Evolutionary conservation across 2,113 vertebrate species (phyloP).

Genomic region (Cottus gobio): DNA sequence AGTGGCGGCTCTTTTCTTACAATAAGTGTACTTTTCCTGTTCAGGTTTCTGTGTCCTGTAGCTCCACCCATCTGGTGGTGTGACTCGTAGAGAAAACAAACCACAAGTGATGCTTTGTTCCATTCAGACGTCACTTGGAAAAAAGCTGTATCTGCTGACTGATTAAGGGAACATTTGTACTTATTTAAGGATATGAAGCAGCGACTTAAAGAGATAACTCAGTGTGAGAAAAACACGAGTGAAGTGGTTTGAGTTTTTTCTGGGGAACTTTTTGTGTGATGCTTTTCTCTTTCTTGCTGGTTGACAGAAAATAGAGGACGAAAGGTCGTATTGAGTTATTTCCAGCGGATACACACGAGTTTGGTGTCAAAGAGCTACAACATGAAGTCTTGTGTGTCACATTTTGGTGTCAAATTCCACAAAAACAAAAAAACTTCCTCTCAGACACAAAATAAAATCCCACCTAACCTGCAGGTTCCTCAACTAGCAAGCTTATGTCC

Average conservation of each 20-base stretch:
- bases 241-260: neutral
- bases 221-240: neutral
- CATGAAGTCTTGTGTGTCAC: neutral
- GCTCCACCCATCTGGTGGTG: slow-evolving; percentile 34
- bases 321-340: neutral
- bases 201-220: neutral
- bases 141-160: slow-evolving; percentile 20
- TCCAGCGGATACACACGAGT: neutral
- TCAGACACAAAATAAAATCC: neutral
- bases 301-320: neutral
- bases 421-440: neutral
- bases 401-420: neutral
- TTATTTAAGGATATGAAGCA: neutral
- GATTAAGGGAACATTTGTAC: slow-evolving; percentile 28
- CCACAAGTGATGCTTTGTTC: slow-evolving; percentile 55
- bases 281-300: neutral
- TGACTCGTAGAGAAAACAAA: neutral
- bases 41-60: slow-evolving; percentile 29
- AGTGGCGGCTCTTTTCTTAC: no score
- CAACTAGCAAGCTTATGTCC: neutral
- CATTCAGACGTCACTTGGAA: slow-evolving; percentile 28
- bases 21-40: slow-evolving; percentile 22
- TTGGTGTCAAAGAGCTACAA: neutral
- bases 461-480: neutral
- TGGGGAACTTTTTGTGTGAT: neutral